Evolutionary conservation across 2,797 vertebrate genomes (phyloP).

Genomic region (Phalanger gymnotis): DNA sequence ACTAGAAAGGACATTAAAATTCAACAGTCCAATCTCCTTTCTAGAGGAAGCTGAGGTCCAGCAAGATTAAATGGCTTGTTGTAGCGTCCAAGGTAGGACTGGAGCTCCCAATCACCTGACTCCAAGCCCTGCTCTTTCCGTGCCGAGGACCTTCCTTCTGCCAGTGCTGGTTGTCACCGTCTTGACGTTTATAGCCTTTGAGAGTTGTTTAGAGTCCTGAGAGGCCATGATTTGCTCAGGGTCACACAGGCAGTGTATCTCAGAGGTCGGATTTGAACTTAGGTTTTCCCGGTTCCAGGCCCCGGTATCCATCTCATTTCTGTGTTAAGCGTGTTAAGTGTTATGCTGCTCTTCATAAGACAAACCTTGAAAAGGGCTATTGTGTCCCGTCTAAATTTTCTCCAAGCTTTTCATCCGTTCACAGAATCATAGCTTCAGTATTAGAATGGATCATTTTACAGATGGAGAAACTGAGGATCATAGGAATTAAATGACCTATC

Average conservation of each 20-base stretch:
- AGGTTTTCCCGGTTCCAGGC: not conserved
- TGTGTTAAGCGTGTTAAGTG: too few relatives aligned
- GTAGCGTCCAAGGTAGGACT: not conserved
- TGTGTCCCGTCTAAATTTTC: not conserved
- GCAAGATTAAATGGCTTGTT: too few relatives aligned
- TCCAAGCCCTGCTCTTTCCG: not conserved
- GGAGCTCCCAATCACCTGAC: not conserved
- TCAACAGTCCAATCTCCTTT: too few relatives aligned
- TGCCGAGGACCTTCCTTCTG: not conserved
- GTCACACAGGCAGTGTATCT: not conserved
- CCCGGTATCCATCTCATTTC: too few relatives aligned
- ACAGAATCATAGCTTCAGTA: not conserved
- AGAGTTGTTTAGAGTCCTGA: not conserved
- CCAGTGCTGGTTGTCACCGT: not conserved
- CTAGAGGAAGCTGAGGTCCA: too few relatives aligned
- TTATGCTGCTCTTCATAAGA: not conserved
- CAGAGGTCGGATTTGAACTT: not conserved
- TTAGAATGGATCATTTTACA: not conserved
- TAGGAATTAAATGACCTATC: not conserved
- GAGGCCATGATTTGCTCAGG: not conserved
- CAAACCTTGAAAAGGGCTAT: not conserved
- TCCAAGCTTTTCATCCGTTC: not conserved
- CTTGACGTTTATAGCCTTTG: not conserved
- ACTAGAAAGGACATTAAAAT: too few relatives aligned
- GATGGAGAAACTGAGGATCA: not conserved